Conservation (phyloP, 2,888 invertebrate species). For the Erpobdella octoculata region DNA sequence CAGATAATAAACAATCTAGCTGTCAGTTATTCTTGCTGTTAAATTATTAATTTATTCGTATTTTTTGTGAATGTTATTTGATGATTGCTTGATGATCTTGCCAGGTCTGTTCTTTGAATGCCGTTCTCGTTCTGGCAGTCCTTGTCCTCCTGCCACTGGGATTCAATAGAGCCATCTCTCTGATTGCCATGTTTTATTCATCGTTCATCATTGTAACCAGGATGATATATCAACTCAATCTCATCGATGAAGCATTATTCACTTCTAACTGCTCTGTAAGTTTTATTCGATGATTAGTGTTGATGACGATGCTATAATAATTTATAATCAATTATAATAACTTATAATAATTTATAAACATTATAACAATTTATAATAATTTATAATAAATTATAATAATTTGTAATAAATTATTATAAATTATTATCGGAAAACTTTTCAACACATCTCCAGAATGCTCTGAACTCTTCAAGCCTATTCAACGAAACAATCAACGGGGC, state of each 20-base stretch:
- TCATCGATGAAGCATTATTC: constrained; percentile 69
- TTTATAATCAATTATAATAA: too few species aligned
- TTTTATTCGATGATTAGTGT: constrained; percentile 34
- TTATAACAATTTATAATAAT: too few species aligned
- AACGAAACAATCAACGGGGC: constrained; percentile 60
- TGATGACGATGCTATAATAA: constrained; percentile 5
- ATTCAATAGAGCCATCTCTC: constrained; percentile 56
- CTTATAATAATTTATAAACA: too few species aligned
- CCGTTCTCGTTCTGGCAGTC: constrained; percentile 69
- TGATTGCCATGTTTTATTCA: constrained; percentile 54
- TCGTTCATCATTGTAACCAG: constrained; percentile 76
- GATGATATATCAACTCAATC: constrained; percentile 90
- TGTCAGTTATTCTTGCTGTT: too few species aligned
- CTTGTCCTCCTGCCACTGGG: constrained; percentile 66
- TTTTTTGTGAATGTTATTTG: too few species aligned
- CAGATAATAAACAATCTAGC: too few species aligned
- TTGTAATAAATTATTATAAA: too few species aligned
- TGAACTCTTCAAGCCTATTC: constrained; percentile 29
- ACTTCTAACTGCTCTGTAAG: constrained; percentile 70
- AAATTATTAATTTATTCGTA: too few species aligned
- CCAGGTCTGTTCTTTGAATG: constrained; percentile 77
- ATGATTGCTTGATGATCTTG: background rate
- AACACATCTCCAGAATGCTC: background rate
- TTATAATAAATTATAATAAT: too few species aligned
- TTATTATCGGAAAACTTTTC: too few species aligned